phyloP scores from a whole-genome alignment of 2,797 vertebrate species.

The Allenopithecus nigroviridis region DNA sequence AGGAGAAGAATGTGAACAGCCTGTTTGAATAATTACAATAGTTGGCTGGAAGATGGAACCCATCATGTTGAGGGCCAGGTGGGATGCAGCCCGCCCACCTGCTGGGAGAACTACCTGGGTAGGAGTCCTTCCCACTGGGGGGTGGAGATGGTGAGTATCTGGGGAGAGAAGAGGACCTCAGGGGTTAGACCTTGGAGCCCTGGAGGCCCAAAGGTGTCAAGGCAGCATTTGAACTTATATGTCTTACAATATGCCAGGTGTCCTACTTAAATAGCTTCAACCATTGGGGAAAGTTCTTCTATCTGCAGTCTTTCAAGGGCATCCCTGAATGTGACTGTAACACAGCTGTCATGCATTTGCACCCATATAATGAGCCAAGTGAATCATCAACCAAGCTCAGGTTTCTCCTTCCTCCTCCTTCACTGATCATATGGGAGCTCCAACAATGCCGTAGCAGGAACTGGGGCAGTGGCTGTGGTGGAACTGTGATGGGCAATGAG shows the following conservation, averaged over 20 bases:
- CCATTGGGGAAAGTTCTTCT: neutral
- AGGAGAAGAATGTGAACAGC: neutral
- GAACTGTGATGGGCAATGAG: fast-evolving
- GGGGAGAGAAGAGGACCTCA: neutral
- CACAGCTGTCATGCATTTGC: neutral
- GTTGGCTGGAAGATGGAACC: neutral
- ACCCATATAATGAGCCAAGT: neutral
- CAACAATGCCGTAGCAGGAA: neutral
- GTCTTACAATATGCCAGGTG: neutral
- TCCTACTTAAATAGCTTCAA: neutral
- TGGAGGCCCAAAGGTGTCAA: neutral
- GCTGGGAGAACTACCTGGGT: neutral
- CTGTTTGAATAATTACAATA: neutral
- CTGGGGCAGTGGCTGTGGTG: too few relatives aligned
- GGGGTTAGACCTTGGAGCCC: too few relatives aligned
- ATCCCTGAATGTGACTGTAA: neutral
- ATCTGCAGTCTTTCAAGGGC: neutral
- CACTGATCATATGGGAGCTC: neutral
- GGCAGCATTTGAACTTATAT: neutral
- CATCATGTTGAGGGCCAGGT: neutral
- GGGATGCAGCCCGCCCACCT: neutral
- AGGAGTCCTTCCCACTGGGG: neutral
- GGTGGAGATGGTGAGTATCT: neutral
- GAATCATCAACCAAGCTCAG: neutral
- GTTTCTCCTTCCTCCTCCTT: neutral